phyloP scores from a whole-genome alignment of 1,140 invertebrate genomes.

The Drosophila punjabiensis region DNA sequence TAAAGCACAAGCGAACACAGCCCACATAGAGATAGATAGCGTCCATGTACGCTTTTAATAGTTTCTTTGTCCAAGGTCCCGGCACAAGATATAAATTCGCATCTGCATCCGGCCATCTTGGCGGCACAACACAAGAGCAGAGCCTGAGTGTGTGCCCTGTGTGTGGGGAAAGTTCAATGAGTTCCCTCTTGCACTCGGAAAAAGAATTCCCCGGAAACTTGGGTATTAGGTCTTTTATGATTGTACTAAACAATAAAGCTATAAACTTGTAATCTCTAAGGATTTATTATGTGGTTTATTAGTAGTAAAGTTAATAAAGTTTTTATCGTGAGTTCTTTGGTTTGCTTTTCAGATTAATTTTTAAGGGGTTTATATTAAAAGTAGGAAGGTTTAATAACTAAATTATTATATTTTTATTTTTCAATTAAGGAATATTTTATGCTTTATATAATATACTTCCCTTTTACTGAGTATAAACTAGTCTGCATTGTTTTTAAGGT shows the following conservation, averaged over 20 bases:
- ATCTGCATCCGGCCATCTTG: constrained; percentile 5
- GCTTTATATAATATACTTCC: neutral
- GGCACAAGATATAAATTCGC: constrained; percentile 16
- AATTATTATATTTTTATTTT: neutral
- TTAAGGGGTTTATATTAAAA: too few species aligned
- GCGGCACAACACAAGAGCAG: constrained; percentile 6
- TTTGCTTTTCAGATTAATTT: too few species aligned
- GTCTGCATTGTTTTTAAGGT: neutral
- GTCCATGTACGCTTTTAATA: constrained; percentile 26
- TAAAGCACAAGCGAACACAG: constrained; percentile 49
- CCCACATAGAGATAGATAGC: constrained; percentile 46
- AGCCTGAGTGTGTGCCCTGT: neutral
- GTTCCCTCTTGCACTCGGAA: constrained; percentile 5
- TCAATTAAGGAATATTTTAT: neutral
- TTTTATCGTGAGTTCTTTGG: too few species aligned
- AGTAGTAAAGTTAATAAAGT: neutral
- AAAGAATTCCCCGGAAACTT: constrained; percentile 14
- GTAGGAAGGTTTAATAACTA: neutral
- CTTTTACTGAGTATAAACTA: neutral
- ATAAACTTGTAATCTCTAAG: neutral
- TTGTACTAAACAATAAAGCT: neutral
- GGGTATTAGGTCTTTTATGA: neutral
- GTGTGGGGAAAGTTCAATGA: constrained; percentile 5
- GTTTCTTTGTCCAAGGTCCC: constrained; percentile 38
- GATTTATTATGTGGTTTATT: neutral